Percentiles rank a stretch among this genome's conserved stretches.
phyloP scores from a whole-genome alignment of 2,113 vertebrate genomes.

The Nothobranchius furzeri region DNA sequence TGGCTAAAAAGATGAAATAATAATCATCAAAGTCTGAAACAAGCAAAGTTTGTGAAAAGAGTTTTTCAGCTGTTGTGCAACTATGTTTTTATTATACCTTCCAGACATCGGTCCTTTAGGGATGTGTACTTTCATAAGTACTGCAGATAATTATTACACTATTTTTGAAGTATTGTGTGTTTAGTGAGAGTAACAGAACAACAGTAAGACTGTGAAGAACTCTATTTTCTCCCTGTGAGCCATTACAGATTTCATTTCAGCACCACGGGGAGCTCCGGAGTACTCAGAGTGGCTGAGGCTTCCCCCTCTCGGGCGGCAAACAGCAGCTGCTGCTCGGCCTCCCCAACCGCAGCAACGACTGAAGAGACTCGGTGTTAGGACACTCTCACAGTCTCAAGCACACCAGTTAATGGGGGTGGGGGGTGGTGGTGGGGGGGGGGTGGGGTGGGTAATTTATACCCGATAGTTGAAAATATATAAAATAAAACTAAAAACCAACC shows the following conservation, averaged over 20 bases:
- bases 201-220: neutral
- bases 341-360: constrained; percentile 20
- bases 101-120: neutral
- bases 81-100: neutral
- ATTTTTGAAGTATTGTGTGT: too few species aligned
- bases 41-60: too few species aligned
- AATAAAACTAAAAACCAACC: neutral
- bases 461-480: neutral
- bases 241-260: constrained; percentile 48
- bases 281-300: constrained; percentile 7
- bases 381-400: constrained; percentile 25
- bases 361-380: constrained; percentile 14
- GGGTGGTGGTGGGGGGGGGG: too few species aligned
- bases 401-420: constrained; percentile 1
- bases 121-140: neutral
- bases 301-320: constrained; percentile 21
- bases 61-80: too few species aligned
- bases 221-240: neutral
- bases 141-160: neutral
- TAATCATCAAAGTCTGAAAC: too few species aligned
- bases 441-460: constrained; percentile 3
- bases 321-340: constrained; percentile 37
- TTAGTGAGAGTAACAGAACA: neutral
- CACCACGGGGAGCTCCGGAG: constrained; percentile 60
- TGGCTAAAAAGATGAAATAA: too few species aligned